Evolutionary conservation across 2,888 invertebrate genomes (phyloP).

Genomic region (Nowickia ferox): DNA sequence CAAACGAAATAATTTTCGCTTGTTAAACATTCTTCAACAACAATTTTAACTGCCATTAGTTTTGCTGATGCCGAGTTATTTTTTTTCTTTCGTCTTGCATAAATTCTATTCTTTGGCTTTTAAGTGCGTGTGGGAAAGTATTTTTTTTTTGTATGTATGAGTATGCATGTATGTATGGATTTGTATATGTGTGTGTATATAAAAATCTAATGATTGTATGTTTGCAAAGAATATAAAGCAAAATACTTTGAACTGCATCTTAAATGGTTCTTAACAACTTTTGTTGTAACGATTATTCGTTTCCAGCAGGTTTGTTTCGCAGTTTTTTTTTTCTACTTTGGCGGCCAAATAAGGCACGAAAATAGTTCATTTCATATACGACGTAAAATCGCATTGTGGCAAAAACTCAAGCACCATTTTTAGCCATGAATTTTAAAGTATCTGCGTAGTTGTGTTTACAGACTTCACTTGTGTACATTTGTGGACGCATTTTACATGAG

Average conservation of each 20-base stretch:
- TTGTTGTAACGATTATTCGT: constrained; percentile 46
- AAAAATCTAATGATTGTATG: neutral
- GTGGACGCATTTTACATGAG: too few relatives aligned
- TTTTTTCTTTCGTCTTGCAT: neutral
- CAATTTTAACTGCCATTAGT: constrained; percentile 11
- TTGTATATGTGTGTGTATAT: neutral
- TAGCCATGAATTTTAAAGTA: neutral
- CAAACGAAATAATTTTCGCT: neutral
- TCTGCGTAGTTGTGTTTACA: too few relatives aligned
- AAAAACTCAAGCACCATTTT: constrained; percentile 9
- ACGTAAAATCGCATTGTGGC: constrained; percentile 7
- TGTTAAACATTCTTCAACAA: constrained; percentile 9
- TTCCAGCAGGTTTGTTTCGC: constrained; percentile 23
- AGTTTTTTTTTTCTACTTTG: constrained; percentile 23
- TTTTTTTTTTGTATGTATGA: neutral
- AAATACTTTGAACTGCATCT: constrained; percentile 61
- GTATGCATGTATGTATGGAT: neutral
- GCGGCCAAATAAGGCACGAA: constrained; percentile 39
- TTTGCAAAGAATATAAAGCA: neutral
- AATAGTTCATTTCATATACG: constrained; percentile 24
- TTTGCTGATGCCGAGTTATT: constrained; percentile 9
- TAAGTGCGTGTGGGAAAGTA: constrained; percentile 35
- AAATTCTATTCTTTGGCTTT: neutral
- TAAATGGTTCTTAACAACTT: constrained; percentile 48
- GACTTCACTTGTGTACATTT: too few relatives aligned